Conservation (phyloP, 2,797 vertebrate species). For the Siniperca undulata region DNA sequence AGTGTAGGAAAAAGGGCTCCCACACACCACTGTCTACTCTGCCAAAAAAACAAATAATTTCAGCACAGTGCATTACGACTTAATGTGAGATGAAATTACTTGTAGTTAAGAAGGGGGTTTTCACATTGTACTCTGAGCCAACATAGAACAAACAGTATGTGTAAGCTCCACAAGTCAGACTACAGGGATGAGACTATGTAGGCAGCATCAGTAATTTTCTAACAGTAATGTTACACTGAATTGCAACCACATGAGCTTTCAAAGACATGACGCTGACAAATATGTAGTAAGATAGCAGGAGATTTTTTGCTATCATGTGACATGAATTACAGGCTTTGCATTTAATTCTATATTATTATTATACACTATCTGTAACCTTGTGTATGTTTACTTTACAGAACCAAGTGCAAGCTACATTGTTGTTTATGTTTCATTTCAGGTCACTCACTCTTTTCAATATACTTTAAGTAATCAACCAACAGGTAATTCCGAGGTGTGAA, state of each 20-base stretch:
- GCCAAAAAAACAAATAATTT: constrained; percentile 77
- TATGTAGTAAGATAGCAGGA: constrained; percentile 38
- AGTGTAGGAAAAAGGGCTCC: constrained; percentile 60
- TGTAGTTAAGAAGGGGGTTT: constrained; percentile 58
- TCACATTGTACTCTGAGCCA: constrained; percentile 57
- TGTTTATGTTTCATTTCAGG: constrained; percentile 35
- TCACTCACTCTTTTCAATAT: constrained; percentile 4
- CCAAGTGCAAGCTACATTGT: not conserved
- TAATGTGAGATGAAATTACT: constrained; percentile 78
- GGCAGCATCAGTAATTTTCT: constrained; percentile 49
- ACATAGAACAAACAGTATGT: constrained; percentile 59
- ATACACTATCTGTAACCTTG: constrained; percentile 11
- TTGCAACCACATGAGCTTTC: constrained; percentile 66
- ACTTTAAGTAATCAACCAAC: constrained; percentile 35
- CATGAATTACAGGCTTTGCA: constrained; percentile 30
- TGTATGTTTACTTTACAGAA: constrained; percentile 5
- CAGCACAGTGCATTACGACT: constrained; percentile 65
- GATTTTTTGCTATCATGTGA: constrained; percentile 51
- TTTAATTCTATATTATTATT: constrained; percentile 53
- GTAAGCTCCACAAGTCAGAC: constrained; percentile 39
- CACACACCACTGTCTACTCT: constrained; percentile 69
- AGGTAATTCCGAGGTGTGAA: constrained; percentile 54
- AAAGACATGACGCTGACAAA: constrained; percentile 66
- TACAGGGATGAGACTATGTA: constrained; percentile 38
- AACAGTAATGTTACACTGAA: constrained; percentile 42